Percentiles rank a stretch among this genome's conserved stretches.
These are phyloP conservation scores for Cephus rjabovi DNA, from an alignment of 2,888 invertebrate species.

Conservation along the genomic window DNA sequence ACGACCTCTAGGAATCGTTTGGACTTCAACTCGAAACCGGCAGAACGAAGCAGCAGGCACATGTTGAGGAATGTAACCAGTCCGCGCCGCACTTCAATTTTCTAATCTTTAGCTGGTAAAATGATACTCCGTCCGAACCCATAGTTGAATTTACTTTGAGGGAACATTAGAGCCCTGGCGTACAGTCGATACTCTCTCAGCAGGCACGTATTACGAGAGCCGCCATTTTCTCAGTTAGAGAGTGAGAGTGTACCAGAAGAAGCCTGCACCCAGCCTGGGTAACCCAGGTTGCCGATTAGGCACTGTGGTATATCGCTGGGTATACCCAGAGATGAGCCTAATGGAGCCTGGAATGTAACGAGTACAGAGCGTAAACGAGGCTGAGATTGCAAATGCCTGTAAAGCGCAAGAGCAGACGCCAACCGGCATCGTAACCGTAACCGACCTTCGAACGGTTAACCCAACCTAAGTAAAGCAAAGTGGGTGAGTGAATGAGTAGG, in stretches of 20 bases:
- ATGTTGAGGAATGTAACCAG: conserved; percentile 22
- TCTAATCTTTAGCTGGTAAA: conserved; percentile 30
- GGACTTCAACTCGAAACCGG: not conserved
- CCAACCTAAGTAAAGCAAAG: conserved; percentile 43
- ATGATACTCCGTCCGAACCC: not conserved
- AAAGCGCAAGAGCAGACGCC: not conserved
- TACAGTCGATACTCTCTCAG: not conserved
- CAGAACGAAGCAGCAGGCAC: conserved; percentile 11
- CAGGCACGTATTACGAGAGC: not conserved
- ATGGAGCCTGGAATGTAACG: conserved; percentile 55
- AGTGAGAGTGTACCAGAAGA: not conserved
- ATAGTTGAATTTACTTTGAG: not conserved
- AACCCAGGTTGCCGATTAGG: not conserved
- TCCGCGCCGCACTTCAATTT: conserved; percentile 29
- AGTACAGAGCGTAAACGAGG: conserved; percentile 50
- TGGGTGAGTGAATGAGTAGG: conserved; percentile 28
- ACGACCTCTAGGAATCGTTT: conserved; percentile 23
- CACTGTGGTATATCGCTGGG: not conserved
- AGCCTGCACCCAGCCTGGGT: not conserved
- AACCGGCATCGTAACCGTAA: not conserved
- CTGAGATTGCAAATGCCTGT: conserved; percentile 32
- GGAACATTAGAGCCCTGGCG: not conserved
- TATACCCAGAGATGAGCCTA: conserved; percentile 41
- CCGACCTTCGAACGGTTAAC: not conserved
- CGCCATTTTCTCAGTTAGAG: not conserved